Conservation (phyloP, 2,113 vertebrate species). For the Nannospalax galili region DNA sequence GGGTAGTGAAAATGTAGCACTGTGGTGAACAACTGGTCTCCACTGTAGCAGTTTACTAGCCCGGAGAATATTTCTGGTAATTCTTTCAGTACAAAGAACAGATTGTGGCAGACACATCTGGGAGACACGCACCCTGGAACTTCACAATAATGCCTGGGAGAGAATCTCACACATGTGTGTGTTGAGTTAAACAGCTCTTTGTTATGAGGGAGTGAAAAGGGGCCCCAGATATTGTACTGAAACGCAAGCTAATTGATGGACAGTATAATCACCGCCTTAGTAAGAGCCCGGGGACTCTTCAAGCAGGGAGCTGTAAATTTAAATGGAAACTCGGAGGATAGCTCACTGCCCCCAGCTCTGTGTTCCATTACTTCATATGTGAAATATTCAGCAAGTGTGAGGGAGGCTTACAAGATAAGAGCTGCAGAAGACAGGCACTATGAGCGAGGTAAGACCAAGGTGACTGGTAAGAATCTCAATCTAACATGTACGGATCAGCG, state of each 20-base stretch:
- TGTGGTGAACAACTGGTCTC: not conserved
- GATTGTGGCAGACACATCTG: conserved; percentile 66
- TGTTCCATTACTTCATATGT: conserved; percentile 74
- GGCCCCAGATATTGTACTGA: conserved; percentile 24
- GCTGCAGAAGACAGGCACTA: conserved; percentile 32
- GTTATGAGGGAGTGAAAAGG: conserved; percentile 46
- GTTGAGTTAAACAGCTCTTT: conserved; percentile 67
- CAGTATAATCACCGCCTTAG: conserved; percentile 72
- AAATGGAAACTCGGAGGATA: conserved; percentile 68
- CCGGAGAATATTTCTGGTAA: conserved; percentile 34
- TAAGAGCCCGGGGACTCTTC: conserved; percentile 56
- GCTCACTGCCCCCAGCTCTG: conserved; percentile 32
- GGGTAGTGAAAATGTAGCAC: conserved; percentile 16
- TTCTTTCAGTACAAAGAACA: conserved; percentile 53
- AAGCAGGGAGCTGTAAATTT: conserved; percentile 68
- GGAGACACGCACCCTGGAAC: conserved; percentile 49
- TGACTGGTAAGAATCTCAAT: conserved; percentile 40
- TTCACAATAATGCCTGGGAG: conserved; percentile 47
- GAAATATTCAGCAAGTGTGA: conserved; percentile 71
- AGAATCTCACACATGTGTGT: not conserved
- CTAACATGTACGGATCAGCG: not conserved
- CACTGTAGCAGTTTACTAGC: not conserved
- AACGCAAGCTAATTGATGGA: conserved; percentile 75
- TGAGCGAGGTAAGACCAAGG: conserved; percentile 51
- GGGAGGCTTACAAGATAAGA: conserved; percentile 61